A percentile compares a stretch with the other conserved stretches of the same genome.
These are phyloP conservation scores for Esox niger DNA, from an alignment of 2,113 vertebrate species.

Conservation along the genomic window DNA sequence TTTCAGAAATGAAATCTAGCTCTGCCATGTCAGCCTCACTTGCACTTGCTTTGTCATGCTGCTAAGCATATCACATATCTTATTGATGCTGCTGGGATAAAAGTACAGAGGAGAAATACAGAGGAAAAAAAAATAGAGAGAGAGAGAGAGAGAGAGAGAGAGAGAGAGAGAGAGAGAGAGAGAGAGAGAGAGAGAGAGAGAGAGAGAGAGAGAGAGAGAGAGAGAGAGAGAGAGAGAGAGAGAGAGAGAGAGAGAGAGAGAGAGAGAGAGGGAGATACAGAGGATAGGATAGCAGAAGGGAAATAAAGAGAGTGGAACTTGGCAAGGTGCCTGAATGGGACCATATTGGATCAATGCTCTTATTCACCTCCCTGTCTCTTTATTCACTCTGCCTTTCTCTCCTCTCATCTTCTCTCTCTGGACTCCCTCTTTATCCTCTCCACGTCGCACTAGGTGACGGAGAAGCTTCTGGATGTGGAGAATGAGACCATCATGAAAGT, in stretches of 20 bases:
- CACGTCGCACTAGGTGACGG: constrained; percentile 74
- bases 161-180: too few species aligned
- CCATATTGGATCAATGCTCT: constrained; percentile 27
- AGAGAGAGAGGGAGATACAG: constrained; percentile 6
- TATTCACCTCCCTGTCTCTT: constrained; percentile 23
- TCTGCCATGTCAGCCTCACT: constrained; percentile 22
- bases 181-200: too few species aligned
- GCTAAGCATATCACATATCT: constrained; percentile 40
- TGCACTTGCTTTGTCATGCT: constrained; percentile 58
- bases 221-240: too few species aligned
- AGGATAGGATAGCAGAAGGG: too few species aligned
- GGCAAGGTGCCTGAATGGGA: constrained; percentile 33
- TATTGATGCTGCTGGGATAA: constrained; percentile 50
- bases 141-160: constrained; percentile 9
- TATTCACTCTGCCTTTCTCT: not conserved
- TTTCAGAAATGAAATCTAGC: constrained; percentile 49
- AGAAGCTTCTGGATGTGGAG: constrained; percentile 94
- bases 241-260: constrained; percentile 1
- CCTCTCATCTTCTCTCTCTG: constrained; percentile 1
- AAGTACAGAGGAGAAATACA: constrained; percentile 27
- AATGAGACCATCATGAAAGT: constrained; percentile 98
- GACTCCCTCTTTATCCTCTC: constrained; percentile 10
- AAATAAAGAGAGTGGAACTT: constrained; percentile 12
- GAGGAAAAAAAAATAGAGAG: too few species aligned
- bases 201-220: constrained; percentile 8